Conservation (phyloP, 2,113 vertebrate genomes). For the Kryptolebias marmoratus region DNA sequence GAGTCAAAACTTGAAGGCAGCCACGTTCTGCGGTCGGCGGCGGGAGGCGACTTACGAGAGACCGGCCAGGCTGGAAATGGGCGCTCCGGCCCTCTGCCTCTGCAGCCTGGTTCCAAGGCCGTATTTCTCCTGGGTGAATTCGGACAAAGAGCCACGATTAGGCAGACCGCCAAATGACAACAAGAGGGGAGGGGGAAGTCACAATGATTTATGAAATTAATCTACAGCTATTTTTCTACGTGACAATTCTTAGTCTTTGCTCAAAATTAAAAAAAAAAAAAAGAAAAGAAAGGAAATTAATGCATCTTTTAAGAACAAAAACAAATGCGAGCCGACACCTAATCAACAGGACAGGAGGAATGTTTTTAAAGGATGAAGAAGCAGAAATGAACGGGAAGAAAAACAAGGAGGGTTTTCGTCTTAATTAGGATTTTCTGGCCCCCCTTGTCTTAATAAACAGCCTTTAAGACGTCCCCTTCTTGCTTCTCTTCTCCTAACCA, state of each 20-base stretch:
- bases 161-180: not conserved
- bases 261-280: not conserved
- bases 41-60: conserved; percentile 88
- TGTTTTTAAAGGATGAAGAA: conserved; percentile 25
- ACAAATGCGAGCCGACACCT: not conserved
- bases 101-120: conserved; percentile 95
- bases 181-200: not conserved
- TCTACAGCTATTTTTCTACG: conserved; percentile 27
- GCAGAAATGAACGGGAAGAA: conserved; percentile 25
- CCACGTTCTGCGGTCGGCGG: not conserved
- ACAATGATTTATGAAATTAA: conserved; percentile 11
- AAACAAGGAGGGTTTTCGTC: not conserved
- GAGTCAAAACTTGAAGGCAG: not conserved
- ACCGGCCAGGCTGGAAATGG: conserved; percentile 91
- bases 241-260: not conserved
- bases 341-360: conserved; percentile 25
- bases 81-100: conserved; percentile 90
- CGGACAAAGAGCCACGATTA: conserved; percentile 32
- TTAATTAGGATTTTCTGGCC: not conserved
- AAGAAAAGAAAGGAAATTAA: not conserved
- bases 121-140: conserved; percentile 89
- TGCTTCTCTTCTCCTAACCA: conserved; percentile 15
- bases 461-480: conserved; percentile 3
- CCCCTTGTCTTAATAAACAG: not conserved
- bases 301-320: conserved; percentile 8